Evolutionary conservation across 2,888 invertebrate species (phyloP), one percentile per base, ranked within the genome.

Genomic region (Drosophila anomalipes): DNA sequence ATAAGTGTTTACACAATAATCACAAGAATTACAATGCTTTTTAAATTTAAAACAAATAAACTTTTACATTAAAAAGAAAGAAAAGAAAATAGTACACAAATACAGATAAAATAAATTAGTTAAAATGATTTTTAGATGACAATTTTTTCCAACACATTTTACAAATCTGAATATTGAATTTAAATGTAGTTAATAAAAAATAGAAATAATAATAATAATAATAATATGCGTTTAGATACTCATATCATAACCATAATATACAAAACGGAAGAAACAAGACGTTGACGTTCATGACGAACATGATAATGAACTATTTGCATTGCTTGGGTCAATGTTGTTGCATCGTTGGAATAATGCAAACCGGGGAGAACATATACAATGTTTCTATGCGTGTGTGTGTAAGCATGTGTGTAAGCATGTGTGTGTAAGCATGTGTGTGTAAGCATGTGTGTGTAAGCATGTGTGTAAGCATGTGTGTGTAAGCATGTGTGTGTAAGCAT

Each of bases 271-370:
- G 28, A 53, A 56, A 32, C 33, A 47, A 75, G 65, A 79, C 65
- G n/a, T 59, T 75, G 76, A 75, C 80, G n/a, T 75, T 79, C 47
- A 70, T 64, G 63, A 74, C 70, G 61, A 68, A 33, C 26, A 62
- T 33, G 30, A 61, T 54, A 28, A 32, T 61, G 53, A 74, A 61
- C 22, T 37, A 22, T 58, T 70, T 70, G 19, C 71, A 54, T 7
- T 47, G 63, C 52, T 14, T 59, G 51, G 64, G 71, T 61, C 59
- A 32, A 64, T 47, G 51, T 16, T 51, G 41, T 16, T 57, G 33
- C 28, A 57, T 62, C 67, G 65, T 68, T 63, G 30, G 72, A 39
- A 78, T 85, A 78, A 82, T 78, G 88, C 69, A 76, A 85, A 78
- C 71, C 58, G 67, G 58, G 10, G 35, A 37, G 37, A 64, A 32